phyloP scores from a whole-genome alignment of 2,888 invertebrate genomes.

The Poecilus cupreus region DNA sequence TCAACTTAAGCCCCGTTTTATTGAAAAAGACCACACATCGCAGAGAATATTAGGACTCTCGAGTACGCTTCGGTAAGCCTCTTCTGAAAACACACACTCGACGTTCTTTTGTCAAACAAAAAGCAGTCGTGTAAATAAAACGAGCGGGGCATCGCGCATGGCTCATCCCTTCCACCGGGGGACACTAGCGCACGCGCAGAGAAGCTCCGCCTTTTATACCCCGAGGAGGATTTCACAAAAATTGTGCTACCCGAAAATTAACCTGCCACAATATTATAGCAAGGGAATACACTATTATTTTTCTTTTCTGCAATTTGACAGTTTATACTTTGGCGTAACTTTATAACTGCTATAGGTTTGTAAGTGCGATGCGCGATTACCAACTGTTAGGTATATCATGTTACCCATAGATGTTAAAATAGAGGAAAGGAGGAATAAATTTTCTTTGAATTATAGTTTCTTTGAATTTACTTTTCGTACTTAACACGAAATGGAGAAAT shows the following conservation, averaged over 20 bases:
- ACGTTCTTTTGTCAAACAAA: constrained; percentile 57
- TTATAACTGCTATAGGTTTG: no score
- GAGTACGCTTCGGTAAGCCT: constrained; percentile 66
- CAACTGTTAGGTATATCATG: no score
- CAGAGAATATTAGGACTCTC: constrained; percentile 69
- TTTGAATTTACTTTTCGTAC: no score
- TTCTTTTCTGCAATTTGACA: no score
- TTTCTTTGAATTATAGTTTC: no score
- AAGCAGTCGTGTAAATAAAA: constrained; percentile 53
- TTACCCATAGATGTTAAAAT: no score
- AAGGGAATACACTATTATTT: no score
- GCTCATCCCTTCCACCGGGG: constrained; percentile 28
- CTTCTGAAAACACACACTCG: constrained; percentile 58
- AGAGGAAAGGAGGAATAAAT: no score
- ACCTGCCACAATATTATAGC: constrained; percentile 8
- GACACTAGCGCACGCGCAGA: neutral
- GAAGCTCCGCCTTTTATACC: neutral
- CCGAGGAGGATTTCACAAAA: constrained; percentile 27
- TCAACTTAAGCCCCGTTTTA: constrained; percentile 51
- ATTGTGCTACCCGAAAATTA: neutral
- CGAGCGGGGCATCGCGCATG: constrained; percentile 20
- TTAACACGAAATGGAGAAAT: no score
- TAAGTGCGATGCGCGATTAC: no score
- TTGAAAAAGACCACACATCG: constrained; percentile 54
- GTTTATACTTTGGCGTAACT: no score